Conservation (phyloP, 2,888 invertebrate genomes). For the Drosophila mimica region DNA sequence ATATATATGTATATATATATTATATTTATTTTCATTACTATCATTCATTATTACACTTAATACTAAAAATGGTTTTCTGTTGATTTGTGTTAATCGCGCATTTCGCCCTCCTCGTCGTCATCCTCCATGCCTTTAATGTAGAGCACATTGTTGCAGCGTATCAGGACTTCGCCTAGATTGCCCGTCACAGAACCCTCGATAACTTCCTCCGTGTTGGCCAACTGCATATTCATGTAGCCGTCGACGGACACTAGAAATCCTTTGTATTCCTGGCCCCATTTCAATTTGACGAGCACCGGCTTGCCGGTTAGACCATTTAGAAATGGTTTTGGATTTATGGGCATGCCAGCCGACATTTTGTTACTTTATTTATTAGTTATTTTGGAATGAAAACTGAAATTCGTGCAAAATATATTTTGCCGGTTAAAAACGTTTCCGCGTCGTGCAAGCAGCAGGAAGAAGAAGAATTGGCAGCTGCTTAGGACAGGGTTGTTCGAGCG, state of each 20-base stretch:
- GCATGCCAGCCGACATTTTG: slow-evolving; percentile 91
- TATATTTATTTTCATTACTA: slow-evolving; percentile 58
- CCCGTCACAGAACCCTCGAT: slow-evolving; percentile 95
- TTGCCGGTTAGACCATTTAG: slow-evolving; percentile 99
- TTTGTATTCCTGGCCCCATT: slow-evolving; percentile 99
- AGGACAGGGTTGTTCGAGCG: slow-evolving; percentile 13
- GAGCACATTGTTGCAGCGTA: slow-evolving; percentile 98
- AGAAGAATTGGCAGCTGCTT: slow-evolving; percentile 32
- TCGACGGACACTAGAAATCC: slow-evolving; percentile 99
- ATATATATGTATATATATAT: slow-evolving; percentile 48
- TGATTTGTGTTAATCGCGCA: slow-evolving; percentile 86
- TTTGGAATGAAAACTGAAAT: slow-evolving; percentile 37
- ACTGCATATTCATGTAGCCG: slow-evolving; percentile 99
- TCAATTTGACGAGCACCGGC: slow-evolving; percentile 98
- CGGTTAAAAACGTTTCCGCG: slow-evolving; percentile 65
- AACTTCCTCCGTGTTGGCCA: slow-evolving; percentile 99
- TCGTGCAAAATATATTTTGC: slow-evolving; percentile 37
- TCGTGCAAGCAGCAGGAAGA: slow-evolving; percentile 30
- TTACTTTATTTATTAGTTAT: slow-evolving; percentile 39
- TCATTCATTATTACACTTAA: slow-evolving; percentile 31
- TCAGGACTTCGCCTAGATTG: slow-evolving; percentile 97
- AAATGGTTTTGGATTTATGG: slow-evolving; percentile 99
- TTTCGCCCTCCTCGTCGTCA: slow-evolving; percentile 98
- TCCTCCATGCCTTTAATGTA: slow-evolving; percentile 98
- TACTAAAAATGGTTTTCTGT: slow-evolving; percentile 15